A percentile compares a stretch with the other conserved stretches of the same genome.
These are phyloP conservation scores for Melanostoma mellinum DNA, from an alignment of 2,888 invertebrate genomes.

Conservation along the genomic window DNA sequence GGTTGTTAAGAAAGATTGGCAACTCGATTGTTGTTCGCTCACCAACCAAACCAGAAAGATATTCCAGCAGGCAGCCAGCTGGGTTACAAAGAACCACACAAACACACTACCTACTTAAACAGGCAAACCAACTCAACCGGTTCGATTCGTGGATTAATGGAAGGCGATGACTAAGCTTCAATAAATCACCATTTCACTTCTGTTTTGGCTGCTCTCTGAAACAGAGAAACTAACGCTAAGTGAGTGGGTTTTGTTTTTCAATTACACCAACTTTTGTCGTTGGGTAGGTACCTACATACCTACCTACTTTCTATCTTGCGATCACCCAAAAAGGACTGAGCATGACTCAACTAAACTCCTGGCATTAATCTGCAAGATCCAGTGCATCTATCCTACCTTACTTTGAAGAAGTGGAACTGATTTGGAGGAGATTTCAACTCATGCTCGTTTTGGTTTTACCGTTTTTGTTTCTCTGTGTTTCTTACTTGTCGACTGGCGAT, in stretches of 20 bases:
- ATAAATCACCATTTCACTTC: slow-evolving; percentile 31
- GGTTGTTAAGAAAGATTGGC: not conserved
- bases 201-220: slow-evolving; percentile 7
- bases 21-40: slow-evolving; percentile 1
- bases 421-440: slow-evolving; percentile 19
- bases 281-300: slow-evolving; percentile 4
- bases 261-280: slow-evolving; percentile 29
- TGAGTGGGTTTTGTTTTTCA: slow-evolving; percentile 29
- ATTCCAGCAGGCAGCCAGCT: slow-evolving; percentile 12
- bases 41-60: slow-evolving; percentile 17
- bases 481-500: not conserved
- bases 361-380: slow-evolving; percentile 21
- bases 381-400: not conserved
- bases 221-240: slow-evolving; percentile 8
- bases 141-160: slow-evolving; percentile 27
- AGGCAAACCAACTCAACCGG: slow-evolving; percentile 38
- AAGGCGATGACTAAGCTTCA: slow-evolving; percentile 30
- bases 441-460: slow-evolving; percentile 27
- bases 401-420: slow-evolving; percentile 44
- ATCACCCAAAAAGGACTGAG: slow-evolving; percentile 28
- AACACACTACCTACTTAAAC: slow-evolving; percentile 3
- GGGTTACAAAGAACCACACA: slow-evolving; percentile 19
- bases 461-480: slow-evolving; percentile 6
- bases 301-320: slow-evolving; percentile 53
- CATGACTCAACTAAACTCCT: slow-evolving; percentile 40